Evolutionary conservation across 2,888 invertebrate genomes (phyloP).

Genomic region (Drosophila incognita): DNA sequence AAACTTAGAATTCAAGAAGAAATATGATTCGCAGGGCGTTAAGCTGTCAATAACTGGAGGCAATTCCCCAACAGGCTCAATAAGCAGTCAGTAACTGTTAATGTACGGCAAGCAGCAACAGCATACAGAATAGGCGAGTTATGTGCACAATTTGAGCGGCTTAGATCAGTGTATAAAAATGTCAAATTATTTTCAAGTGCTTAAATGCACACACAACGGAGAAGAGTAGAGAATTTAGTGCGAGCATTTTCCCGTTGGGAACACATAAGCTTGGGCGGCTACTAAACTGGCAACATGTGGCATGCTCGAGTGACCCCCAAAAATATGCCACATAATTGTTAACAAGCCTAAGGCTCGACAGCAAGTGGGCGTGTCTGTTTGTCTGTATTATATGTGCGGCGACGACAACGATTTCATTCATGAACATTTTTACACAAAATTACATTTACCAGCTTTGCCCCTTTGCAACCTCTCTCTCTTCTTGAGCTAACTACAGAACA

Average conservation of each 20-base stretch:
- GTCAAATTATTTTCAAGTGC: constrained; percentile 60
- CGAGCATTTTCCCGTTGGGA: constrained; percentile 22
- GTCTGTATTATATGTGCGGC: constrained; percentile 9
- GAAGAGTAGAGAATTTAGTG: constrained; percentile 37
- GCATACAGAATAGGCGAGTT: constrained; percentile 24
- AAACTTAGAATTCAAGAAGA: constrained; percentile 17
- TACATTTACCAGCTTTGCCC: constrained; percentile 42
- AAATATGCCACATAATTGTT: constrained; percentile 70
- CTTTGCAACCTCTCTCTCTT: neutral
- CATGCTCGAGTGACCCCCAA: constrained; percentile 62
- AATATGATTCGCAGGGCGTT: constrained; percentile 25
- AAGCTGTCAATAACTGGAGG: constrained; percentile 41
- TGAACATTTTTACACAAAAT: constrained; percentile 72
- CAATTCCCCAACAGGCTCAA: constrained; percentile 15
- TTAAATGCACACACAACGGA: constrained; percentile 44
- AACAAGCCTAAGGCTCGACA: constrained; percentile 37
- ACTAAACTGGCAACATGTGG: constrained; percentile 54
- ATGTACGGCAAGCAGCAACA: neutral
- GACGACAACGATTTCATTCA: constrained; percentile 69
- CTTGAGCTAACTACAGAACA: constrained; percentile 52
- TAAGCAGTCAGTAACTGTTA: neutral
- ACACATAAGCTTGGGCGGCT: constrained; percentile 34
- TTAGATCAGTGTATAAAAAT: constrained; percentile 59
- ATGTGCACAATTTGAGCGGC: constrained; percentile 40
- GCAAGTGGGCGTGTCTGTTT: neutral